Conservation (phyloP, 2,113 vertebrate genomes). For the Neotragus pygmaeus region DNA sequence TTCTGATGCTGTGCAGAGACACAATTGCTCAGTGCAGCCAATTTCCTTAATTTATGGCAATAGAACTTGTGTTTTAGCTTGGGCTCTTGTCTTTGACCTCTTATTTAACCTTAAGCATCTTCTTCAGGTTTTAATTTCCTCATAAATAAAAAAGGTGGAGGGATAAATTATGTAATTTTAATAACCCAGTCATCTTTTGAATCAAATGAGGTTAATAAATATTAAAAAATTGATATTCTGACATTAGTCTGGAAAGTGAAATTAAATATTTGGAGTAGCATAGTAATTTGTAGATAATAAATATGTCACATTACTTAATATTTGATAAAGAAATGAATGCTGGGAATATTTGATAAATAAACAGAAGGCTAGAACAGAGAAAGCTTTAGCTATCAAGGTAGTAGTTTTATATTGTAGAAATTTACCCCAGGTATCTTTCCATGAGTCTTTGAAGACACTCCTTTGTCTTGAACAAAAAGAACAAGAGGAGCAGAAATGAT, state of each 20-base stretch:
- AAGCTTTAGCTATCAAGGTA: background rate
- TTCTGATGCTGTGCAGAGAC: background rate
- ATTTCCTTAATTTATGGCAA: background rate
- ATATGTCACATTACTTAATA: background rate
- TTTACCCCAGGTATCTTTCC: background rate
- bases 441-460: background rate
- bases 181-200: background rate
- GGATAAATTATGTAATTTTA: background rate
- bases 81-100: background rate
- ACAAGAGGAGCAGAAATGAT: background rate
- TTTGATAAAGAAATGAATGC: background rate
- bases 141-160: background rate
- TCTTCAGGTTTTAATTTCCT: background rate
- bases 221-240: background rate
- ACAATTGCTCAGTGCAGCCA: background rate
- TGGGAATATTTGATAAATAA: background rate
- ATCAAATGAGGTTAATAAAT: background rate
- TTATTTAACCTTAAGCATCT: background rate
- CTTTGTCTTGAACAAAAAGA: background rate
- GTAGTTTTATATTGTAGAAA: background rate
- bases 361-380: background rate
- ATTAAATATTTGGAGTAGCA: background rate
- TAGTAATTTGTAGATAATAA: background rate
- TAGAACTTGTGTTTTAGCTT: background rate
- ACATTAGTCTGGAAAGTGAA: background rate